Percentiles rank a stretch among this genome's conserved stretches.
Conservation (phyloP, 2,888 invertebrate species). For the Drosophila suboccidentalis region DNA sequence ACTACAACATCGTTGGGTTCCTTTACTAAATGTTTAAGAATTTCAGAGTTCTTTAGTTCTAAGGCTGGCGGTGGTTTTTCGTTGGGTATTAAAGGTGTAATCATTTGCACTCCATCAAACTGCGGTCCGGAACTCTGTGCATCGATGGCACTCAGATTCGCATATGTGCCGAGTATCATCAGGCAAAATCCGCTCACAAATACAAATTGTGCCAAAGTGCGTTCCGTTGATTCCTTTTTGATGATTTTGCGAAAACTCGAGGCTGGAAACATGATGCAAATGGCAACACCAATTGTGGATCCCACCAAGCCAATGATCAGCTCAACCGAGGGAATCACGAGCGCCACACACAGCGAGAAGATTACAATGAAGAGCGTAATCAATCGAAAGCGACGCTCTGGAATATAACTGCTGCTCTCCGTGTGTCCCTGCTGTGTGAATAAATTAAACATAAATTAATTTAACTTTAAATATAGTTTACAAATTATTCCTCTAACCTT, state of each 20-base stretch:
- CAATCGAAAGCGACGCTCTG: conserved; percentile 92
- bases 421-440: conserved; percentile 87
- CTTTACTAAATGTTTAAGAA: conserved; percentile 48
- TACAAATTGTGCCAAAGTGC: conserved; percentile 92
- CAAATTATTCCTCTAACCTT: conserved; percentile 87
- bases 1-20: conserved; percentile 19
- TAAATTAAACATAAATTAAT: neutral
- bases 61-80: conserved; percentile 39
- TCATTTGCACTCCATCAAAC: conserved; percentile 57
- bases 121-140: conserved; percentile 86
- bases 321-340: conserved; percentile 97
- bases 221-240: conserved; percentile 93
- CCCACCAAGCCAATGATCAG: conserved; percentile 97
- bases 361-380: conserved; percentile 93
- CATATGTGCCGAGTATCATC: conserved; percentile 96
- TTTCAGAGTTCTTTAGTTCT: conserved; percentile 48
- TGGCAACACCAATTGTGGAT: conserved; percentile 96
- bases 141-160: conserved; percentile 92
- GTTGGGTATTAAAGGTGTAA: conserved; percentile 59
- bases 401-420: conserved; percentile 92
- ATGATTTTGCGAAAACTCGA: conserved; percentile 94
- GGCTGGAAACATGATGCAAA: conserved; percentile 97
- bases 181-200: conserved; percentile 93
- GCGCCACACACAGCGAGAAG: conserved; percentile 91
- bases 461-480: neutral